Evolutionary conservation across 2,888 invertebrate genomes (phyloP).

Genomic region (Pherbina coryleti): DNA sequence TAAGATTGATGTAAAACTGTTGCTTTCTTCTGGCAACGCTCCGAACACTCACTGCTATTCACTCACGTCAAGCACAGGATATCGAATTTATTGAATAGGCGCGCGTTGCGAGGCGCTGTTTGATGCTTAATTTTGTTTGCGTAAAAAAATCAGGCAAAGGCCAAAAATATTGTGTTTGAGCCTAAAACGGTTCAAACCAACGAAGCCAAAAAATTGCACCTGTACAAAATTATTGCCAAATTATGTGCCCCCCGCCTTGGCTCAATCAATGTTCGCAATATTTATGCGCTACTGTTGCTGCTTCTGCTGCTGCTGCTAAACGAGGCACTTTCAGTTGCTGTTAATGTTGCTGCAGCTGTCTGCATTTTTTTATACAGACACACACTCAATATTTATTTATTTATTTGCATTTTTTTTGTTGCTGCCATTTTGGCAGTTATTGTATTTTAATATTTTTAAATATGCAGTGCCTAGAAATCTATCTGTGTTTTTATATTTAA

Average conservation of each 20-base stretch:
- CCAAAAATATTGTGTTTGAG: slow-evolving; percentile 11
- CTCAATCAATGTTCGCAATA: neutral
- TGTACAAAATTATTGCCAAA: neutral
- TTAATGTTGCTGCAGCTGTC: no score
- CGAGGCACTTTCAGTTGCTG: no score
- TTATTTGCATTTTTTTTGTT: neutral
- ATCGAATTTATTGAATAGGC: neutral
- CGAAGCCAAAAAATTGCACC: slow-evolving; percentile 21
- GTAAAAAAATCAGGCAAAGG: neutral
- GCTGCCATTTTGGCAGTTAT: slow-evolving; percentile 42
- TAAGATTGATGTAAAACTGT: no score
- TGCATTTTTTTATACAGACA: no score
- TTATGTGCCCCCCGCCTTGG: neutral
- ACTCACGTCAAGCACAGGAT: slow-evolving; percentile 10
- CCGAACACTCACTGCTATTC: no score
- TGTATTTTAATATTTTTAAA: slow-evolving; percentile 42
- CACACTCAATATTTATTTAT: no score
- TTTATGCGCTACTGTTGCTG: neutral
- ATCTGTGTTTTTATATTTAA: neutral
- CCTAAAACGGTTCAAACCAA: neutral
- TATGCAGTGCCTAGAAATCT: slow-evolving; percentile 9
- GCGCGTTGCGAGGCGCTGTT: neutral
- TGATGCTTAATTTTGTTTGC: neutral
- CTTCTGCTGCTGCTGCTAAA: neutral
- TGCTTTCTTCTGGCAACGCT: neutral